Evolutionary conservation across 2,888 invertebrate genomes (phyloP), one percentile per base, ranked within the genome.

Genomic region (Sarcophaga caerulescens): DNA sequence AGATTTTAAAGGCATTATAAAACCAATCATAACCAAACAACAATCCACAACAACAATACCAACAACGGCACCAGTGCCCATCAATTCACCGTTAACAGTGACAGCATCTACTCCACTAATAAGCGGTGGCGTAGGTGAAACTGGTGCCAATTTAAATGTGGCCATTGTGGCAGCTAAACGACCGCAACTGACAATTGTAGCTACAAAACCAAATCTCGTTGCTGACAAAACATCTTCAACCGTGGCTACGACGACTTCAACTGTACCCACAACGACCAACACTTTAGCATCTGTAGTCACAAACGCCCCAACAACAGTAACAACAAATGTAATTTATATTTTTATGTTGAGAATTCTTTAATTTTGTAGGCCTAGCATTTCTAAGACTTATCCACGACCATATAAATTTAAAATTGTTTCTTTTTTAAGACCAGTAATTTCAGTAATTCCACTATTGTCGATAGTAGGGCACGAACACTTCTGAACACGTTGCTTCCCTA

Each of bases 111-210:
- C 65, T 14, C 17, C 70, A n/a, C 23, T 17, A 1, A 59, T 71
- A 19, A 19, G n/a, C 2, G 21, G 25, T 57, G 21, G 19, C 19
- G 62, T 14, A 65, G 25, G 57, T 68, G 80, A 77, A 69, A 47
- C 19, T 62, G 76, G 2, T 52, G 70, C 47, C 11, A 85, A 62
- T 62, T 83, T 82, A 17, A 87, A 87, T 74, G 82, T 85, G 69
- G 85, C 87, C 17, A 77, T 85, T 81, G 86, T 87, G 80, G 87
- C 85, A 71, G 85, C 85, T 11, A 83, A 87, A 69, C 66, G 85
- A 44, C 84, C 84, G 23, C 84, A 87, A 73, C 23, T 87, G 62
- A 84, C 84, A 17, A 82, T 84, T 47, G 84, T 84, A 75, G 84
- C 87, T 4, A 85, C 84, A 19, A 87, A 87, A 73, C 19, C 81